These are phyloP conservation scores for Athetis lepigone DNA, from an alignment of 2,888 invertebrate genomes.

Conservation along the genomic window DNA sequence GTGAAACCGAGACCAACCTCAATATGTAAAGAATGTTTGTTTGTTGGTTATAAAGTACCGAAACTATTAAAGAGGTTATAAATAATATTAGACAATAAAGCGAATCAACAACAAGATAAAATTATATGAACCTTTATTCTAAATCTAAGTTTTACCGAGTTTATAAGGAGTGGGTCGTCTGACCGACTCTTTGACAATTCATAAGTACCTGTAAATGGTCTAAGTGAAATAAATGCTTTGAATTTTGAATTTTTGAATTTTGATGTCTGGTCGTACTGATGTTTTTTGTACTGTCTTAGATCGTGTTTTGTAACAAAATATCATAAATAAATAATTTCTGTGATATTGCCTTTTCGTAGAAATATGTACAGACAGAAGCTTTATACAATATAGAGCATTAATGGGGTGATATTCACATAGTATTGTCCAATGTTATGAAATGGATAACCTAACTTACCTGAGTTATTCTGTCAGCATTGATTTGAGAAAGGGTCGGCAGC, in stretches of 20 bases:
- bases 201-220: too few relatives aligned
- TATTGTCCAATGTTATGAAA: constrained; percentile 66
- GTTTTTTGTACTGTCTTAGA: neutral
- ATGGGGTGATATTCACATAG: constrained; percentile 1
- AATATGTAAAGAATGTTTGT: constrained; percentile 14
- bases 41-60: neutral
- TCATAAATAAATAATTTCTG: neutral
- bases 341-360: neutral
- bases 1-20: constrained; percentile 3
- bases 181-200: too few relatives aligned
- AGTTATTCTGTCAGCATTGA: constrained; percentile 97
- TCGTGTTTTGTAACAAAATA: neutral
- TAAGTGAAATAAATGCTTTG: too few relatives aligned
- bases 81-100: neutral
- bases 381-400: constrained; percentile 7
- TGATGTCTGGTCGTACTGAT: too few relatives aligned
- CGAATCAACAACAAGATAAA: neutral
- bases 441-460: constrained; percentile 91
- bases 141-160: neutral
- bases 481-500: constrained; percentile 96
- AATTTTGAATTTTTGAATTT: too few relatives aligned
- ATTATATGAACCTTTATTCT: neutral
- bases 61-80: neutral
- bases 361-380: neutral
- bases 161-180: too few relatives aligned